Base-by-base conservation (phyloP, 1,140 invertebrate species). In the Acromyrmex heyeri region DNA sequence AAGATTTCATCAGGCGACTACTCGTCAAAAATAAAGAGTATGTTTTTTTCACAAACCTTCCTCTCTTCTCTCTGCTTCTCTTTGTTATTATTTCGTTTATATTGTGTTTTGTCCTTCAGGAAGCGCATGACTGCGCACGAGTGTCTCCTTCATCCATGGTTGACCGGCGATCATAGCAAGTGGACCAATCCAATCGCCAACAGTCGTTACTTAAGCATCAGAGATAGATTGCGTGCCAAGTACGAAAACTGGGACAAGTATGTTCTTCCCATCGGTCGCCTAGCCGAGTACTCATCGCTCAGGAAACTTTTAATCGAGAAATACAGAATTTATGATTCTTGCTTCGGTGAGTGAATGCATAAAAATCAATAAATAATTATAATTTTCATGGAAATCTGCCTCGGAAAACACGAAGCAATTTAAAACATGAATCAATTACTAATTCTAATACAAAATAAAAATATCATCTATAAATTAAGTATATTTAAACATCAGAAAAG, bases 101-200 rank as follows among this genome's bases (percentile, higher is more conserved):
- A 6, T 75, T 81, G 21, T 61, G 2, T 50, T 5, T 70, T 38
- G 3, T 73, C 87, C 64, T 95, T 18, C 91, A 98, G 98, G 93
- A 99, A 99, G 94, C 97, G 99, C 93, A 97, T 99, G 98, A 99
- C 98, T 24, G 98, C 99, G 0, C 99, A 99, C 95, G 99, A 99
- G 94, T 99, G 99, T 93, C 95, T 99, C 1, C 95, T 99, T 79
- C 99, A 99, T 96, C 95, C 98, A 38, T 99, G 99, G 99, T 94
- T 99, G 85, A 97, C 97, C 34, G 98, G 98, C 64, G 98, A 98
- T 93, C 96, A 98, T 88, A 97, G 97, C 72, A 96, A 97, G 65
- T 96, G 97, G 70, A 98, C 97, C 1, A 96, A 97, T 92, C 96
- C 97, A 91, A 98, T 99, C 91, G 97, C 97, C 24, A 97, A 97